Evolutionary conservation across 2,888 invertebrate species (phyloP), one percentile per base, ranked within the genome.

Genomic region (Biston betularia): DNA sequence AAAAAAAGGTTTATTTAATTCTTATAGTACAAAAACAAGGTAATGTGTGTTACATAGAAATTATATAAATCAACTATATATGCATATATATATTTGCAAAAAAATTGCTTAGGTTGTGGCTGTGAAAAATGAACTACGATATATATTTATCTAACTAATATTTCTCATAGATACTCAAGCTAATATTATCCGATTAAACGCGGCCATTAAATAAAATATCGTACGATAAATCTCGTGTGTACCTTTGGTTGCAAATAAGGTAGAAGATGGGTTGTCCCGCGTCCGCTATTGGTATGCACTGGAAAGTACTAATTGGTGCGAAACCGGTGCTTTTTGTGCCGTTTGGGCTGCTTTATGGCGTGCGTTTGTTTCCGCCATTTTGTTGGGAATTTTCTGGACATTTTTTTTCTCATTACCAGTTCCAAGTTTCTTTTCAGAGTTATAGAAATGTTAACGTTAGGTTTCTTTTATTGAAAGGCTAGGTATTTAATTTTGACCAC

Each of bases 291-390:
- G 89, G 89, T 83, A 88, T 89, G 89, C 86, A 81, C 82, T 87
- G 85, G 90, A 92, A 90, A 91, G 92, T 89, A 90, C 89, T 90
- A 91, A 92, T 92, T 92, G 89, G 85, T 79, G 77, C 61, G 68
- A 71, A 74, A 79, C 74, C 74, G 76, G 76, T 75, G 76, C 72
- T 74, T 79, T 78, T 81, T 80, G 64, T 65, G 59, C 45, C 33
- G 34, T 11, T 64, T 64, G 34, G 62, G 40, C 54, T n/a, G 46
- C 24, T 49, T 50, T 50, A 15, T 50, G 50, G 42, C n/a, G 34
- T 52, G 61, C 53, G 55, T 69, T 67, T 64, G 63, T 69, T 68
- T 59, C 53, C 59, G 56, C 49, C 42, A 54, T 42, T 33, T 44
- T 54, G 15, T 14, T 35, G 14, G 15, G 53, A 38, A 38, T 38